Percentiles rank a stretch among this genome's conserved stretches.
These are phyloP conservation scores for Platichthys flesus DNA, from an alignment of 2,113 vertebrate genomes.

Conservation along the genomic window DNA sequence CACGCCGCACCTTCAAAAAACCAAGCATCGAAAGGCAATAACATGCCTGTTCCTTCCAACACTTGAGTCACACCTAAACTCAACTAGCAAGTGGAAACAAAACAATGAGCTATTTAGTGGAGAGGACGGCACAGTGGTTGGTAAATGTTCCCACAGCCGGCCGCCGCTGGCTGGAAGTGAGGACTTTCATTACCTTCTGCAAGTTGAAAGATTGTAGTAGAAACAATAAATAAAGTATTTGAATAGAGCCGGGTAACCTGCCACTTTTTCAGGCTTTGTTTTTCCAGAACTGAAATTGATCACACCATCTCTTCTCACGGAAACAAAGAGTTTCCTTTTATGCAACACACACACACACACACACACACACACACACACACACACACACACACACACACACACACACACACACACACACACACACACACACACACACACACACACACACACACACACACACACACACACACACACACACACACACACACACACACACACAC, in stretches of 20 bases:
- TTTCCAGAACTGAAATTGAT: slow-evolving; percentile 36
- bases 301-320: slow-evolving; percentile 40
- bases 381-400: too few relatives aligned
- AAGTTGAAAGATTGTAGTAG: not conserved
- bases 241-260: slow-evolving; percentile 21
- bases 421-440: too few relatives aligned
- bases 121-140: slow-evolving; percentile 43
- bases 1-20: slow-evolving; percentile 26
- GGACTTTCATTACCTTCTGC: slow-evolving; percentile 23
- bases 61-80: slow-evolving; percentile 63
- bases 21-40: slow-evolving; percentile 26
- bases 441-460: too few relatives aligned
- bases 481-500: slow-evolving; percentile 6
- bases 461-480: too few relatives aligned
- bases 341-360: not conserved
- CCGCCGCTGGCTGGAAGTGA: slow-evolving; percentile 26
- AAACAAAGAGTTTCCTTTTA: slow-evolving; percentile 52
- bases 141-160: slow-evolving; percentile 52
- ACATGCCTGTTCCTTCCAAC: slow-evolving; percentile 34
- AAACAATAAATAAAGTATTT: slow-evolving; percentile 40
- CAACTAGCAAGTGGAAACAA: slow-evolving; percentile 55
- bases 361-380: too few relatives aligned
- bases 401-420: too few relatives aligned
- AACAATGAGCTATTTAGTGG: slow-evolving; percentile 71
- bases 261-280: slow-evolving; percentile 50